Percentiles rank a stretch among this genome's conserved stretches.
These are phyloP conservation scores for Australoheros scitulus DNA, from an alignment of 2,113 vertebrate species.

Conservation along the genomic window DNA sequence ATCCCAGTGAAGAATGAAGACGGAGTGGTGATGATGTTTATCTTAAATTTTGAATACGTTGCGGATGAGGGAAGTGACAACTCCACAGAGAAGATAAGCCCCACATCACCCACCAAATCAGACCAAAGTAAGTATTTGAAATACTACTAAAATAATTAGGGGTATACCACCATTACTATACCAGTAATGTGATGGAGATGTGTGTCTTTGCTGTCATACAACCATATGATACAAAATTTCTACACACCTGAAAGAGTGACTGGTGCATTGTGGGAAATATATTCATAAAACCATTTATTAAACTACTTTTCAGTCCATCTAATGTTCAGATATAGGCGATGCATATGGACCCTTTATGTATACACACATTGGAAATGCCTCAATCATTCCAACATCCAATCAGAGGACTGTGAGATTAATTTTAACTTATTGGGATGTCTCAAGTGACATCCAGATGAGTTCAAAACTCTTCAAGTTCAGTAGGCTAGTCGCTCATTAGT, in stretches of 20 bases:
- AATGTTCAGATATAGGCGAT: not conserved
- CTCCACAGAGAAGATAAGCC: constrained; percentile 89
- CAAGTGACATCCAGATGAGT: not conserved
- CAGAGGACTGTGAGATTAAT: not conserved
- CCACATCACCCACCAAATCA: constrained; percentile 88
- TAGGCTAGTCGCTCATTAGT: too few relatives aligned
- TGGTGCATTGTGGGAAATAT: not conserved
- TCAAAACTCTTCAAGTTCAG: not conserved
- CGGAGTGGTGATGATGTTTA: constrained; percentile 98
- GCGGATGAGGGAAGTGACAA: constrained; percentile 85
- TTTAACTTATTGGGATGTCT: not conserved
- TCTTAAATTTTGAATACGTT: constrained; percentile 94
- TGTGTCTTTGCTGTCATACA: not conserved
- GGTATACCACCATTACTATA: not conserved
- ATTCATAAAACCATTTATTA: not conserved
- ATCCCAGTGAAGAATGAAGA: constrained; percentile 99
- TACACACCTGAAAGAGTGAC: not conserved
- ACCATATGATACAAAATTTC: not conserved
- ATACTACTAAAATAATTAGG: not conserved
- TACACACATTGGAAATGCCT: not conserved
- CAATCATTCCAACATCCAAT: not conserved
- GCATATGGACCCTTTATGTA: not conserved
- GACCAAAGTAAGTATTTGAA: constrained; percentile 88
- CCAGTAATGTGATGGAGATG: not conserved
- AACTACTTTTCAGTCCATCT: too few relatives aligned